Conservation (phyloP, 2,888 invertebrate genomes). For the Cyclophora punctaria region DNA sequence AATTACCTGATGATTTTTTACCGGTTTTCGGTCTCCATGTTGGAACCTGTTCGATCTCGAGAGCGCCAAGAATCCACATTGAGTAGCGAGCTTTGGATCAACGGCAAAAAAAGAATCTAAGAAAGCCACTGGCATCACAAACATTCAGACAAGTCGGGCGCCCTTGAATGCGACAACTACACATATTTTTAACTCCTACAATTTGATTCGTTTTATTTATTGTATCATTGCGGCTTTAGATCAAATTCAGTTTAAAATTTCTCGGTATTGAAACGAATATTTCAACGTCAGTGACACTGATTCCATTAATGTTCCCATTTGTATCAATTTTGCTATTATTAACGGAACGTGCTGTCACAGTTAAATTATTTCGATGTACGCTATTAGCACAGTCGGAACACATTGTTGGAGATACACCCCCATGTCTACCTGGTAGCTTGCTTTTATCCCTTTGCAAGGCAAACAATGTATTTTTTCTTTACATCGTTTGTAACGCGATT, state of each 20-base stretch:
- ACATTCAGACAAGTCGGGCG: constrained; percentile 31
- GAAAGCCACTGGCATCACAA: constrained; percentile 49
- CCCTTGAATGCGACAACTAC: constrained; percentile 29
- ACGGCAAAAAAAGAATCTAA: constrained; percentile 50
- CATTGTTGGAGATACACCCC: constrained; percentile 49
- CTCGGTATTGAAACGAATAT: constrained; percentile 20
- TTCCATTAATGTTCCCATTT: constrained; percentile 40
- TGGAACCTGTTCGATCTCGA: constrained; percentile 63
- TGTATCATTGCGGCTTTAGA: constrained; percentile 10
- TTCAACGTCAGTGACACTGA: constrained; percentile 30
- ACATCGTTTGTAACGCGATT: constrained; percentile 51
- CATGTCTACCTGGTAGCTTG: constrained; percentile 58
- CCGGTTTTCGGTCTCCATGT: constrained; percentile 60
- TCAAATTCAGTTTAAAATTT: constrained; percentile 19
- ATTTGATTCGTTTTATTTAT: constrained; percentile 8
- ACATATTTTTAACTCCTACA: constrained; percentile 27
- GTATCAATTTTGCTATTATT: constrained; percentile 43
- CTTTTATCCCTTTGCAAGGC: constrained; percentile 44
- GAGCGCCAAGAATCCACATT: constrained; percentile 58
- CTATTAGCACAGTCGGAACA: constrained; percentile 33
- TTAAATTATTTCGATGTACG: constrained; percentile 43
- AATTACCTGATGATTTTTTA: constrained; percentile 69
- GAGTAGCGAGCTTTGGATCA: constrained; percentile 48
- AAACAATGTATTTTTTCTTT: constrained; percentile 54
- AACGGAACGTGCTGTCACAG: constrained; percentile 42